phyloP scores from a whole-genome alignment of 1,140 invertebrate genomes.

The Leptinotarsa undecemlineata region DNA sequence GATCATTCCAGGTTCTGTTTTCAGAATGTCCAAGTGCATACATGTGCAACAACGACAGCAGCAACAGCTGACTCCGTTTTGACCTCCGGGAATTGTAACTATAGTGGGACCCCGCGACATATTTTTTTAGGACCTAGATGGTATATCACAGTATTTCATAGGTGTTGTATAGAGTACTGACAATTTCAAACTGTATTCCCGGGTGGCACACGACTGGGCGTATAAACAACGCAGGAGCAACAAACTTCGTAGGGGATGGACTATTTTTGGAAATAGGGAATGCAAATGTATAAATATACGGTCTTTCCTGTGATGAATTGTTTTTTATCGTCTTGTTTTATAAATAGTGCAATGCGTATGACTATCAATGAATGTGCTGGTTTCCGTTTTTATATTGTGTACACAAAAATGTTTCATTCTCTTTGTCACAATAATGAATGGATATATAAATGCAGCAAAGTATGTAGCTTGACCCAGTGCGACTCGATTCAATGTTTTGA shows the following conservation, averaged over 20 bases:
- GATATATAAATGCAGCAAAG: too few species aligned
- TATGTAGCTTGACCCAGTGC: too few species aligned
- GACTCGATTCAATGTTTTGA: too few species aligned
- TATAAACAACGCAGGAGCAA: conserved; percentile 9
- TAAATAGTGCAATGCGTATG: background rate
- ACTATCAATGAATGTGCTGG: too few species aligned
- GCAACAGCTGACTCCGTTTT: conserved; percentile 66
- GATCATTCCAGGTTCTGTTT: conserved; percentile 68
- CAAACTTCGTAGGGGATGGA: conserved; percentile 16
- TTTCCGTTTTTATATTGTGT: too few species aligned
- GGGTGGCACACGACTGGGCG: background rate
- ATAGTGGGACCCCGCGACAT: conserved; percentile 38
- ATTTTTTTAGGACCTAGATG: background rate
- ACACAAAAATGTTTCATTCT: too few species aligned
- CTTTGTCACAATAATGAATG: too few species aligned
- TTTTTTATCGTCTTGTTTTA: background rate
- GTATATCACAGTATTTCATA: too few species aligned
- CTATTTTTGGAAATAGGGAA: conserved; percentile 24
- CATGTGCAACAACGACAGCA: conserved; percentile 78
- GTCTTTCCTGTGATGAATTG: conserved; percentile 10
- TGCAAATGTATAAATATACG: conserved; percentile 13
- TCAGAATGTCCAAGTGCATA: conserved; percentile 73
- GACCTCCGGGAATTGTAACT: conserved; percentile 35
- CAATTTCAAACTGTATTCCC: too few species aligned
- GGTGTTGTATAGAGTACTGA: too few species aligned